Conservation (phyloP, 2,797 vertebrate genomes). For the Knipowitschia caucasica region DNA sequence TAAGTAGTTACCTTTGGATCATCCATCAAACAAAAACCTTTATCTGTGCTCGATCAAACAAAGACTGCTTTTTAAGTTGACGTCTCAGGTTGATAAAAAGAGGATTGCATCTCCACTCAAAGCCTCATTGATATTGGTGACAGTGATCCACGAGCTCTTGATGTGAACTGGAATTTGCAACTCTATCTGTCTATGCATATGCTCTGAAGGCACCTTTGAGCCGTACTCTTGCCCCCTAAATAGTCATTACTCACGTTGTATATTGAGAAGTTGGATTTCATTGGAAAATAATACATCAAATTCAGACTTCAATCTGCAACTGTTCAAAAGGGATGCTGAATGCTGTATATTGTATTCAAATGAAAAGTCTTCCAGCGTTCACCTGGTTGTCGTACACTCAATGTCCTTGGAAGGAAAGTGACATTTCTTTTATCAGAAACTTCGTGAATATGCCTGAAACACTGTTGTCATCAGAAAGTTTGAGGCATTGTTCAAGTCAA, state of each 20-base stretch:
- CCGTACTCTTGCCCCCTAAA: constrained; percentile 10
- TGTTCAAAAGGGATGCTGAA: not conserved
- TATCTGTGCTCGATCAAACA: constrained; percentile 26
- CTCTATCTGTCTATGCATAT: not conserved
- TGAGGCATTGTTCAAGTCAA: not conserved
- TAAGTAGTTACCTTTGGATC: constrained; percentile 20
- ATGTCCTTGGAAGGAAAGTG: constrained; percentile 4
- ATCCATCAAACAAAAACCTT: constrained; percentile 43
- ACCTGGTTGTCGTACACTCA: not conserved
- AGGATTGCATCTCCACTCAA: constrained; percentile 12
- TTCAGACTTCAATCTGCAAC: not conserved
- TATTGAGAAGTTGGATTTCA: not conserved
- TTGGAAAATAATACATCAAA: constrained; percentile 1
- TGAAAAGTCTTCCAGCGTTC: not conserved
- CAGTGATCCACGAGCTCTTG: constrained; percentile 7
- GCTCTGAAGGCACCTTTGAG: constrained; percentile 4
- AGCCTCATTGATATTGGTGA: constrained; percentile 9
- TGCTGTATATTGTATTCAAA: not conserved
- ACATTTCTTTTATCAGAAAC: not conserved
- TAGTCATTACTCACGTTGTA: constrained; percentile 7
- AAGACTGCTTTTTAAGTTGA: constrained; percentile 29
- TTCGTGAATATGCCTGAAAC: not conserved
- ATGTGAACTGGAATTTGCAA: constrained; percentile 19
- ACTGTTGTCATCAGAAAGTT: not conserved
- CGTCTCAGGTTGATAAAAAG: constrained; percentile 14